Base-by-base conservation (phyloP, 1,140 invertebrate genomes). In the Aethina tumida region DNA sequence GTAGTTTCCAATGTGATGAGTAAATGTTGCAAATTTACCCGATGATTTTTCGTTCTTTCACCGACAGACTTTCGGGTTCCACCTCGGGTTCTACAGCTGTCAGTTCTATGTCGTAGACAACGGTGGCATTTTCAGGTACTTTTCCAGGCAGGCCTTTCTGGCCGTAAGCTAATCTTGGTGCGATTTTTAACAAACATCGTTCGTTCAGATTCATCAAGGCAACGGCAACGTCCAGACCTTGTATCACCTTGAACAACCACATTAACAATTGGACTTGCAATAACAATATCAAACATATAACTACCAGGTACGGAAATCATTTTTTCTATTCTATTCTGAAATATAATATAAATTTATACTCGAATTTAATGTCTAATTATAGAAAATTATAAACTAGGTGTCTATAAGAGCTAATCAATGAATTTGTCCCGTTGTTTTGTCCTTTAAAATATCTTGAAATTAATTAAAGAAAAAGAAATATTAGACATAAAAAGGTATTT, bases 171-270 rank as follows among this genome's bases (percentile, higher is more conserved):
- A 89, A 84, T 45, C 87, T 68, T 5, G 86, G 64, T 45, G 74
- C 69, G 36, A 89, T 65, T 56, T 73, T 67, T 21, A 92, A 54
- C 52, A 77, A 59, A 35, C 81, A 75, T 42, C 70, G 60, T 70
- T 94, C 89, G 6, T 75, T 78, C 50, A 76, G 64, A 57, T 87
- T 75, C 89, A 94, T 92, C 35, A 94, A 61, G 3, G 81, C 75
- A 31, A 92, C 53, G 15, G 78, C 75, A 59, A 93, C 71, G 60
- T 94, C 90, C 50, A 90, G 53, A 17, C 87, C 89, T 76, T 84
- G 71, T 32, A 81, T 65, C 0, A 79, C 61, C 71, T 73, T 40
- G 42, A 62, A 62, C 36, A 26, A 46, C 15, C 7, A 13, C 25
- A 31, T 17, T 41, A 29, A 21, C 7, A 31, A 25, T 32, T 36